Evolutionary conservation across 2,888 invertebrate genomes (phyloP), one percentile per base, ranked within the genome.

Genomic region (Mechanitis messenoides): DNA sequence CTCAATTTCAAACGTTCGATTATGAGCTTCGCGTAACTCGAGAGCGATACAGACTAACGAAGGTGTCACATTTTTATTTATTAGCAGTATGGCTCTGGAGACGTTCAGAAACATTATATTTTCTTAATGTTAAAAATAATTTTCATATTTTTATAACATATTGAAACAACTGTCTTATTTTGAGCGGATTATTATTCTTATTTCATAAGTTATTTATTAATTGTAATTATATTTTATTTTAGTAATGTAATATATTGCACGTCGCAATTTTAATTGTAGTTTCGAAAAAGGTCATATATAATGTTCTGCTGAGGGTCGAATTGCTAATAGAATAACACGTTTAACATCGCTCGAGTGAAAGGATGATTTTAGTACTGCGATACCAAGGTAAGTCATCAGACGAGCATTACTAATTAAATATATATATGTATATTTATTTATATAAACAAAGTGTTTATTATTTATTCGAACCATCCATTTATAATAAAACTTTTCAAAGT

Each of bases 41-140:
- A 65, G 60, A 20, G 64, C 59, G 67, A 58, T 62, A 64, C 58
- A 53, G 53, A 60, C 64, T 72, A 73, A 71, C 67, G 73, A 72
- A 69, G 67, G 67, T 67, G 61, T 69, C 67, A 59, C 58, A 47
- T 60, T 67, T 64, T 66, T 71, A 68, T 68, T 70, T 67, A 66
- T 61, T 56, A 55, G 68, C 69, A 71, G 69, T 69, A 73, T 70
- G 69, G 63, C 71, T 66, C 69, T 45, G n/a, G 71, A 68, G 69
- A 67, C 53, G 47, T 35, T 58, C 33, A 33, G 31, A 28, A 33
- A 20, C 20, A 20, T 20, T 20, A 20, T 20, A 20, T 20, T 20
- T 20, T 20, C 20, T 20, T 20, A 20, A 20, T 20, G 20, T 20
- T 20, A 20, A 20, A 20, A 20, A 20, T 20, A 20, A 20, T 20